Percentiles rank a stretch among this genome's conserved stretches.
Evolutionary conservation across 2,888 invertebrate species (phyloP).

Genomic region (Watsonalla binaria): DNA sequence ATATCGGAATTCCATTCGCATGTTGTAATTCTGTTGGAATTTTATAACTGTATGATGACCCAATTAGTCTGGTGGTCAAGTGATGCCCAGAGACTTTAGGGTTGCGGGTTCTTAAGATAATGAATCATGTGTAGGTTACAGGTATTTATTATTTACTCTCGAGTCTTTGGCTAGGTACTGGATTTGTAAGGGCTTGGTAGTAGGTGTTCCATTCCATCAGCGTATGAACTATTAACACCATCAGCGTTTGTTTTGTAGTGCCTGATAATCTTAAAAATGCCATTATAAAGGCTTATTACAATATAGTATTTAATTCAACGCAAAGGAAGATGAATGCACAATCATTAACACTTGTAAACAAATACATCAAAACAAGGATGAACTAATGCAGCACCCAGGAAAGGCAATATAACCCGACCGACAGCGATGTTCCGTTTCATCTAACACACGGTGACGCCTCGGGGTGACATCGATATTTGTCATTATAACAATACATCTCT

Average conservation of each 20-base stretch:
- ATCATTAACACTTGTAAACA: background rate
- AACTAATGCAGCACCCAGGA: background rate
- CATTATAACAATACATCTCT: constrained; percentile 1
- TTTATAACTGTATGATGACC: background rate
- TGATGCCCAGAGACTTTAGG: too few relatives aligned
- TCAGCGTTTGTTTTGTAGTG: too few relatives aligned
- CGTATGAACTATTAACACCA: too few relatives aligned
- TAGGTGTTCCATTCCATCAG: too few relatives aligned
- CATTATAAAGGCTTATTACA: too few relatives aligned
- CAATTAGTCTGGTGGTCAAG: too few relatives aligned
- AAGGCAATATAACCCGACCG: background rate
- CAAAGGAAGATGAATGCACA: background rate
- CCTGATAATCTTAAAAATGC: too few relatives aligned
- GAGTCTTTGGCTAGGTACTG: too few relatives aligned
- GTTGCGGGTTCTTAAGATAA: too few relatives aligned
- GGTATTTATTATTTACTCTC: too few relatives aligned
- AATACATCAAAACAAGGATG: background rate
- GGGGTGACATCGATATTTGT: constrained; percentile 7
- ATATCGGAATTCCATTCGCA: background rate
- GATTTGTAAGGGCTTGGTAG: too few relatives aligned
- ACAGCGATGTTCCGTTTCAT: constrained; percentile 6
- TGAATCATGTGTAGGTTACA: too few relatives aligned
- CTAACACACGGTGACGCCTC: constrained; percentile 6
- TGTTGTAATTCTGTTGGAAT: background rate
- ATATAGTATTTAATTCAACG: background rate